Conservation (phyloP, 2,888 invertebrate genomes). For the Pyralis farinalis region DNA sequence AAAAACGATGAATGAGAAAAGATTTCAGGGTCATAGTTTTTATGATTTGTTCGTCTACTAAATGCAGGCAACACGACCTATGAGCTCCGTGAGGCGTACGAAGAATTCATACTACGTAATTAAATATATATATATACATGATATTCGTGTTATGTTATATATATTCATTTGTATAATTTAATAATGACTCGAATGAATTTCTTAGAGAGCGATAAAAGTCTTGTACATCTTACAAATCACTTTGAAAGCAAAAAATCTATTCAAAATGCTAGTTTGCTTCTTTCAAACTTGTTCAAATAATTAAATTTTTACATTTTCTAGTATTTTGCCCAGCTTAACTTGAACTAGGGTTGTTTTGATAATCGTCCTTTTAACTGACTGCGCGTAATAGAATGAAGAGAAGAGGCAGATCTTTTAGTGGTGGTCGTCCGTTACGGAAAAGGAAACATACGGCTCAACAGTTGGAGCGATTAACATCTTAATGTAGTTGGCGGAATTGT, state of each 20-base stretch:
- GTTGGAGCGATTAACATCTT: not conserved
- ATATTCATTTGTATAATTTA: too few species aligned
- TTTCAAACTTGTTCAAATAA: constrained; percentile 3
- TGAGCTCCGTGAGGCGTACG: too few species aligned
- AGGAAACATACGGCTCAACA: constrained; percentile 9
- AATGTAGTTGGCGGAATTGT: too few species aligned
- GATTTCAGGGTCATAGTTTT: too few species aligned
- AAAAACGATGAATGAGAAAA: too few species aligned
- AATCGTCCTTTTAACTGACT: constrained; percentile 9
- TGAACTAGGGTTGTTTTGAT: constrained; percentile 4
- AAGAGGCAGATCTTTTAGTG: constrained; percentile 11
- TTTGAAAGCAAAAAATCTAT: not conserved
- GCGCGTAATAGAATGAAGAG: constrained; percentile 6
- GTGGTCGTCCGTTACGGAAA: constrained; percentile 10
- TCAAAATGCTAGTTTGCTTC: constrained; percentile 2
- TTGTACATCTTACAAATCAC: not conserved
- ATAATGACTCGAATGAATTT: too few species aligned
- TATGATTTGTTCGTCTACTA: too few species aligned
- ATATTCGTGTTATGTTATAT: too few species aligned
- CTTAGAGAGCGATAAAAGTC: too few species aligned
- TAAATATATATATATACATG: too few species aligned
- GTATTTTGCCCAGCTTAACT: constrained; percentile 11
- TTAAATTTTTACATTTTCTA: constrained; percentile 8
- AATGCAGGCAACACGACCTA: too few species aligned
- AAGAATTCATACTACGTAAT: too few species aligned